These are phyloP conservation scores for Dryomyza anilis DNA, from an alignment of 2,888 invertebrate species.

Conservation along the genomic window DNA sequence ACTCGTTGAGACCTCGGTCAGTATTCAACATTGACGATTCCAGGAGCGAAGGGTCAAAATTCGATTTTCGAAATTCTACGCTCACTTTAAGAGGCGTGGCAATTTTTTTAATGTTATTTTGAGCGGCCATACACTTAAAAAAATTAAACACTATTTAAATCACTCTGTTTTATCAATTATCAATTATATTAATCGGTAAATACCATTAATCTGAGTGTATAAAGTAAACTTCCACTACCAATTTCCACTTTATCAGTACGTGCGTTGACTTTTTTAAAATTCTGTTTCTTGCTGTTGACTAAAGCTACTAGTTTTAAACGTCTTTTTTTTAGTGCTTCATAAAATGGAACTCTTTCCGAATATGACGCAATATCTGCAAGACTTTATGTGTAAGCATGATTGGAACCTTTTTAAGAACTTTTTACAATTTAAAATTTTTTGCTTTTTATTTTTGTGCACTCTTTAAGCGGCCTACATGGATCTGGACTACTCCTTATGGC, in stretches of 20 bases:
- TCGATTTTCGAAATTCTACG: no score
- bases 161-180: background rate
- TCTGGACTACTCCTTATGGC: conserved; percentile 82
- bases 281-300: background rate
- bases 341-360: conserved; percentile 51
- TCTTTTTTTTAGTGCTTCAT: background rate
- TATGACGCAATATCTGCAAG: conserved; percentile 43
- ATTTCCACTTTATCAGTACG: background rate
- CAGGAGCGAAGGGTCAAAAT: no score
- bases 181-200: background rate
- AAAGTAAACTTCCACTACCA: background rate
- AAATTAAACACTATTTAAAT: background rate
- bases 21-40: no score
- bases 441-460: background rate
- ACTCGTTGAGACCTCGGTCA: no score
- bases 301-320: background rate
- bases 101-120: no score
- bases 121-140: no score
- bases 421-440: background rate
- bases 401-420: background rate
- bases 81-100: no score
- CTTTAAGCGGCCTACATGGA: conserved; percentile 81
- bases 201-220: no score
- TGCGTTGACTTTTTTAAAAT: background rate
- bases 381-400: conserved; percentile 47